A percentile compares a stretch with the other conserved stretches of the same genome.
Evolutionary conservation across 2,888 invertebrate species (phyloP).

Genomic region (Drosophila algonquin): DNA sequence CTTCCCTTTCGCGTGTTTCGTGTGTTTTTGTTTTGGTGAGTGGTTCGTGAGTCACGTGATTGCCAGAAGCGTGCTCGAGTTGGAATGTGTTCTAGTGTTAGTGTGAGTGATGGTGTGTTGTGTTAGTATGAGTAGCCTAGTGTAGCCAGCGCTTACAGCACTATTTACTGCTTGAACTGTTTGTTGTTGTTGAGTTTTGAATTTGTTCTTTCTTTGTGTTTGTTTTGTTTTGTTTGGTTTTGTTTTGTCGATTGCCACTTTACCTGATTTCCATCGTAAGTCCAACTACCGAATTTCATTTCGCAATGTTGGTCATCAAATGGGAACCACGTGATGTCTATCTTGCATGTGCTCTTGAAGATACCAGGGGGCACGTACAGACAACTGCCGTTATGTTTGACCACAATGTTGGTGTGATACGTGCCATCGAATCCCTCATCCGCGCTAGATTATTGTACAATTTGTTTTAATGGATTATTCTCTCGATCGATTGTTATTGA

Average conservation of each 20-base stretch:
- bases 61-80: slow-evolving; percentile 51
- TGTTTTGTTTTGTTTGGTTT: slow-evolving; percentile 41
- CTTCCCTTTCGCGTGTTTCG: slow-evolving; percentile 13
- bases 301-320: slow-evolving; percentile 99
- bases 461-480: slow-evolving; percentile 70
- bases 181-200: slow-evolving; percentile 26
- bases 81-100: slow-evolving; percentile 25
- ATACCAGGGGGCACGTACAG: slow-evolving; percentile 99
- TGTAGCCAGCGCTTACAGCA: slow-evolving; percentile 49
- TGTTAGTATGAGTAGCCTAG: slow-evolving; percentile 35
- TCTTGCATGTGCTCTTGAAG: slow-evolving; percentile 99
- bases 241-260: slow-evolving; percentile 68
- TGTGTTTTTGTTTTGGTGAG: background rate
- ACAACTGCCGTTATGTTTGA: slow-evolving; percentile 98
- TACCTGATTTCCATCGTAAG: slow-evolving; percentile 99
- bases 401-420: slow-evolving; percentile 99
- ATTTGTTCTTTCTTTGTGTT: slow-evolving; percentile 31
- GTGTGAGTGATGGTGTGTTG: slow-evolving; percentile 3
- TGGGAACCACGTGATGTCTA: slow-evolving; percentile 99
- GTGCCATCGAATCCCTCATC: slow-evolving; percentile 99
- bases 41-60: slow-evolving; percentile 43
- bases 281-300: slow-evolving; percentile 99
- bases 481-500: slow-evolving; percentile 33
- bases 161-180: slow-evolving; percentile 20
- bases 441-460: slow-evolving; percentile 89